Percentiles rank a stretch among this genome's conserved stretches.
phyloP scores from a whole-genome alignment of 2,797 vertebrate genomes.

The Brotula barbata region DNA sequence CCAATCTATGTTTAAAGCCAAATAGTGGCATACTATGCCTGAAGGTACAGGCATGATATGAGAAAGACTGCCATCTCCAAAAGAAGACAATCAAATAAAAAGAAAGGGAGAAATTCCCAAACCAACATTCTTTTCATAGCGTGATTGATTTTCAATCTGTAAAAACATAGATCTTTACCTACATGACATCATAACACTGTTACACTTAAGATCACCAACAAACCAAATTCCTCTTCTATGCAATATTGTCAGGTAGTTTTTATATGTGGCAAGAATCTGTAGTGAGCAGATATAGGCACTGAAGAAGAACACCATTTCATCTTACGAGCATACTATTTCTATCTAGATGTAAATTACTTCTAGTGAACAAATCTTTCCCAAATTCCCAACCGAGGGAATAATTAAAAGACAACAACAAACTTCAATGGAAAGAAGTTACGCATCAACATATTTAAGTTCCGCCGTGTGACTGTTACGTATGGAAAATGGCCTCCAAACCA shows the following conservation, averaged over 20 bases:
- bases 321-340: too few species aligned
- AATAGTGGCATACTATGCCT: too few species aligned
- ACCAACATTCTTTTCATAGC: too few species aligned
- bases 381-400: constrained; percentile 3
- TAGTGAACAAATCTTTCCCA: not conserved
- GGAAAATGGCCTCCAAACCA: constrained; percentile 87
- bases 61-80: too few species aligned
- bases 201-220: not conserved
- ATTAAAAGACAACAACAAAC: not conserved
- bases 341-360: too few species aligned
- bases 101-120: too few species aligned
- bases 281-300: too few species aligned
- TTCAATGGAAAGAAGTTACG: constrained; percentile 42
- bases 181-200: not conserved
- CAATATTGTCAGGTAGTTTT: not conserved
- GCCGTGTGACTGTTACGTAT: constrained; percentile 84
- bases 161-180: too few species aligned
- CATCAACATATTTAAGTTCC: constrained; percentile 74
- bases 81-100: too few species aligned
- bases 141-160: not conserved
- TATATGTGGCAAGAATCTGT: not conserved
- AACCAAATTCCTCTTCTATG: not conserved
- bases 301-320: too few species aligned
- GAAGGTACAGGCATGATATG: too few species aligned
- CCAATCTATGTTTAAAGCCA: too few species aligned